Conservation (phyloP, 2,113 vertebrate species). For the Scomber japonicus region DNA sequence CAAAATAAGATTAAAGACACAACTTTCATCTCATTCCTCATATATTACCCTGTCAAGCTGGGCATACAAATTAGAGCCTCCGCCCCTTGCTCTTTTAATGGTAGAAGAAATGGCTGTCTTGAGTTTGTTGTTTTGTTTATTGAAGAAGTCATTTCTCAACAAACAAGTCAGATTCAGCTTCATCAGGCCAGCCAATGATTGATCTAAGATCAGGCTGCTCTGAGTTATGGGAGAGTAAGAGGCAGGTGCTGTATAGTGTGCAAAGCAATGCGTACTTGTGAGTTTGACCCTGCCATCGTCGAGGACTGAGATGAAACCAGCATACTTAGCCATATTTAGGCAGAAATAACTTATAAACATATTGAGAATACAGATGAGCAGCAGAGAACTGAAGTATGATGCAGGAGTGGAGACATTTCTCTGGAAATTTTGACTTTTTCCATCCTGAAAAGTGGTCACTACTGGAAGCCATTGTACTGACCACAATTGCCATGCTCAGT, state of each 20-base stretch:
- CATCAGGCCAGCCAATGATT: not conserved
- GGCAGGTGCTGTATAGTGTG: not conserved
- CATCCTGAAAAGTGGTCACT: not conserved
- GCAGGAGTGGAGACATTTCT: slow-evolving; percentile 7
- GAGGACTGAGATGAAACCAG: not conserved
- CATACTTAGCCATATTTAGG: not conserved
- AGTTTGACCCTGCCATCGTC: not conserved
- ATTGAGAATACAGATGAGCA: not conserved
- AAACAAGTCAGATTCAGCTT: not conserved
- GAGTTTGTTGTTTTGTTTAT: not conserved
- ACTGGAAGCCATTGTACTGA: not conserved
- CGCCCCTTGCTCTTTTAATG: not conserved
- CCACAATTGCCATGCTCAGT: not conserved
- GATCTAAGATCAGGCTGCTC: not conserved
- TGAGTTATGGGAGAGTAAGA: not conserved
- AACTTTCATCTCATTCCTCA: slow-evolving; percentile 11
- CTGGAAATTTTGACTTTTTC: slow-evolving; percentile 3
- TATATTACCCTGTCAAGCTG: not conserved
- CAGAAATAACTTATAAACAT: not conserved
- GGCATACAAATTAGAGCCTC: not conserved
- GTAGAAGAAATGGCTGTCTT: not conserved
- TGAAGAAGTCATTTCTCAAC: not conserved
- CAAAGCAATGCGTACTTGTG: not conserved
- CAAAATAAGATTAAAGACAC: not conserved
- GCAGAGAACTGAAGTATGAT: not conserved